phyloP scores from a whole-genome alignment of 2,888 invertebrate species.

The Coremacera marginata region DNA sequence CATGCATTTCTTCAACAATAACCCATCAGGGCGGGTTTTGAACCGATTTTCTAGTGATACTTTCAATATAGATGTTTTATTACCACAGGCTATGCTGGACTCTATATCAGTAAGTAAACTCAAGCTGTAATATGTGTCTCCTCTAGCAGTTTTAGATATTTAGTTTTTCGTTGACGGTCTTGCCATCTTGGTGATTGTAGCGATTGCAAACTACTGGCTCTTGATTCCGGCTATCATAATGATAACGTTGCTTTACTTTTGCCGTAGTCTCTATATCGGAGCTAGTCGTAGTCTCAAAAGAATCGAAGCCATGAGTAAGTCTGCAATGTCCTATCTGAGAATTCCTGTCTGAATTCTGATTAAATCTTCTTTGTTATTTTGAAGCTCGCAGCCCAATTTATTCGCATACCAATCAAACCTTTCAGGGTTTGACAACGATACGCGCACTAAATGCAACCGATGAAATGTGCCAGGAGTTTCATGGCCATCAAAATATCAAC shows the following conservation, averaged over 20 bases:
- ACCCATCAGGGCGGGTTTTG: constrained; percentile 75
- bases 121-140: background rate
- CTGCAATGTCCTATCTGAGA: too few species aligned
- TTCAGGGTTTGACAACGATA: constrained; percentile 84
- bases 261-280: constrained; percentile 71
- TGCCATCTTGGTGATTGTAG: constrained; percentile 75
- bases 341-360: too few species aligned
- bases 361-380: too few species aligned
- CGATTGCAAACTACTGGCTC: constrained; percentile 75
- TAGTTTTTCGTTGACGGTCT: constrained; percentile 64
- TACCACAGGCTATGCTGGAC: constrained; percentile 75
- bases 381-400: constrained; percentile 84
- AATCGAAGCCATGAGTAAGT: constrained; percentile 67
- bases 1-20: constrained; percentile 83
- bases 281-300: constrained; percentile 72
- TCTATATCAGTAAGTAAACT: constrained; percentile 71
- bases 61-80: constrained; percentile 74
- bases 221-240: constrained; percentile 74
- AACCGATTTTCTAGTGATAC: constrained; percentile 85
- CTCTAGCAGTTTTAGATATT: background rate
- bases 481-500: constrained; percentile 75
- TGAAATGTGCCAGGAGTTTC: constrained; percentile 75
- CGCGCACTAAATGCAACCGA: constrained; percentile 78
- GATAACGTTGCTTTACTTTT: constrained; percentile 72
- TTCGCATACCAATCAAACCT: constrained; percentile 79